Conservation (phyloP, 2,888 invertebrate species). For the Acleris holmiana region DNA sequence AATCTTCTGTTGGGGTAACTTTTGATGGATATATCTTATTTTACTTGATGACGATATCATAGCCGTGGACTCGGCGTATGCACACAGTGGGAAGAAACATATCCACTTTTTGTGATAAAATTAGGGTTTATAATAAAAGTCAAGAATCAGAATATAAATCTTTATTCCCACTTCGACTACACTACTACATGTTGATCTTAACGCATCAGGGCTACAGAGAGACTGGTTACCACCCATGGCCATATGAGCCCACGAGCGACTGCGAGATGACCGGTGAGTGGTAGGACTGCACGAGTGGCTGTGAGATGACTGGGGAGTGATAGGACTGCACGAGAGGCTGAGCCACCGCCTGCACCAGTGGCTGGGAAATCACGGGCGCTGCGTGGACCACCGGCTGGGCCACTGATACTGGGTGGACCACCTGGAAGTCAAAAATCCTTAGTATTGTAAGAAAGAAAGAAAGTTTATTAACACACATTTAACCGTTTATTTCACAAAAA, state of each 20-base stretch:
- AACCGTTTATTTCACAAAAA: too few species aligned
- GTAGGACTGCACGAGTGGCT: slow-evolving; percentile 51
- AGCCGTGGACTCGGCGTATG: too few species aligned
- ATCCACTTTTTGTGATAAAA: neutral
- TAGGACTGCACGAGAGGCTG: slow-evolving; percentile 40
- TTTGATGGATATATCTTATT: too few species aligned
- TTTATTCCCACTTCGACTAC: slow-evolving; percentile 66
- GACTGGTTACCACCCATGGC: slow-evolving; percentile 74
- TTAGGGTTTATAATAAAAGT: slow-evolving; percentile 40
- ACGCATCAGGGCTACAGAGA: slow-evolving; percentile 56
- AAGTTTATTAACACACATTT: too few species aligned
- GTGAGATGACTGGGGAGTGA: slow-evolving; percentile 14
- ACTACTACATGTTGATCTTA: slow-evolving; percentile 61
- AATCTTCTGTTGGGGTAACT: too few species aligned
- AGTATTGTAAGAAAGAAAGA: neutral
- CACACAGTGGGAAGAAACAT: too few species aligned
- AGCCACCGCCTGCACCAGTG: slow-evolving; percentile 55
- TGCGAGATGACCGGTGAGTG: slow-evolving; percentile 26
- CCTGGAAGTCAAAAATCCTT: slow-evolving; percentile 10
- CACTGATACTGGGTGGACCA: slow-evolving; percentile 37
- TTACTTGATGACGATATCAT: too few species aligned
- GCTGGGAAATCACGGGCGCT: slow-evolving; percentile 40
- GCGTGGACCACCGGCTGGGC: slow-evolving; percentile 56
- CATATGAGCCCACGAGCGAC: slow-evolving; percentile 47
- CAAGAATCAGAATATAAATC: slow-evolving; percentile 47